Conservation (phyloP, 2,113 vertebrate genomes). For the Rhea americana region DNA sequence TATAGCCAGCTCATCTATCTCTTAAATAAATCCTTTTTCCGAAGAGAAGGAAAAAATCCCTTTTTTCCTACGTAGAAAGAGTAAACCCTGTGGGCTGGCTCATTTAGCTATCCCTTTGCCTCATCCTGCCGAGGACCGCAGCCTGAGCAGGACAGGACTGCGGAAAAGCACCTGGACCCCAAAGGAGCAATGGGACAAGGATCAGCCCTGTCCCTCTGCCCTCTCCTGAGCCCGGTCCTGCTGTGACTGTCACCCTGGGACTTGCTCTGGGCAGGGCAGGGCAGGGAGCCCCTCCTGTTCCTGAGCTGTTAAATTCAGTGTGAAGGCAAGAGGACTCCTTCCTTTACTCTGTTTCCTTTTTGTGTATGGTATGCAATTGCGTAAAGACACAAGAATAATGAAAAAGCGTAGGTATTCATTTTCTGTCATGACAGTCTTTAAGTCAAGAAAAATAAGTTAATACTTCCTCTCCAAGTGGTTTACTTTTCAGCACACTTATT, state of each 20-base stretch:
- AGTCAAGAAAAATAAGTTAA: slow-evolving; percentile 21
- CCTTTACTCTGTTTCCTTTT: not conserved
- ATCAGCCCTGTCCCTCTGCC: not conserved
- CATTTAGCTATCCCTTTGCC: not conserved
- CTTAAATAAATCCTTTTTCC: too few relatives aligned
- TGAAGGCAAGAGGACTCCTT: not conserved
- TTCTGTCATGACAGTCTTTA: not conserved
- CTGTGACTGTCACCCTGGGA: not conserved
- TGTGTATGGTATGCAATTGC: not conserved
- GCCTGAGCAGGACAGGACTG: not conserved
- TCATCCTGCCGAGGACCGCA: not conserved
- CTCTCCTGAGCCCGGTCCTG: not conserved
- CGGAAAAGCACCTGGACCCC: not conserved
- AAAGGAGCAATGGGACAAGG: not conserved
- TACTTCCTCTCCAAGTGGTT: slow-evolving; percentile 27
- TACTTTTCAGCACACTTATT: slow-evolving; percentile 23
- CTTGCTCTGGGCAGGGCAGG: not conserved
- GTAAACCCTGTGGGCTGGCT: not conserved
- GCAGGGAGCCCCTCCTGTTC: not conserved
- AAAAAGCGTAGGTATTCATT: not conserved
- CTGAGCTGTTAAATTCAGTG: not conserved
- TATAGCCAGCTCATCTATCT: too few relatives aligned
- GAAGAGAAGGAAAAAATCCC: too few relatives aligned
- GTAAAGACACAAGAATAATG: not conserved
- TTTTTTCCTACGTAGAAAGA: not conserved